A percentile compares a stretch with the other conserved stretches of the same genome.
Conservation (phyloP, 2,888 invertebrate genomes). For the Psylliodes chrysocephalus region DNA sequence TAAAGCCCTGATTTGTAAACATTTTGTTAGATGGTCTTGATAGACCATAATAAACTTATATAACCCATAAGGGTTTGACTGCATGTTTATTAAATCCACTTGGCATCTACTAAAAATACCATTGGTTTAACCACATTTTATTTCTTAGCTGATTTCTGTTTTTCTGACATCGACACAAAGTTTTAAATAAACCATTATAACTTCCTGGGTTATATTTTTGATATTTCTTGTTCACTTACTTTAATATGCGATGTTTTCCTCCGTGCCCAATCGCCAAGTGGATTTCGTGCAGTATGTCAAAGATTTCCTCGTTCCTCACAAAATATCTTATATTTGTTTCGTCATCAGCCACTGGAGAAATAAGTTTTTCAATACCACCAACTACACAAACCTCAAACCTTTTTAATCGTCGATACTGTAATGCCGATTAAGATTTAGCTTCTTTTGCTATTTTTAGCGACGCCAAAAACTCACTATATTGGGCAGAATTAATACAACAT, state of each 20-base stretch:
- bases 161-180: constrained; percentile 14
- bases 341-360: no score
- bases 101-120: constrained; percentile 22
- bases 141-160: constrained; percentile 1
- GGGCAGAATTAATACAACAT: no score
- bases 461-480: no score
- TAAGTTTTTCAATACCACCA: no score
- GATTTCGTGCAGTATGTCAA: no score
- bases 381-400: no score
- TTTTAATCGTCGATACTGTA: no score
- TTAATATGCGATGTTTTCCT: neutral
- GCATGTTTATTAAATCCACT: neutral
- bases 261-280: no score
- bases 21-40: constrained; percentile 46
- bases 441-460: no score
- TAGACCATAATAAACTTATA: constrained; percentile 43
- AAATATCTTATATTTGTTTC: no score
- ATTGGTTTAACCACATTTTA: constrained; percentile 28
- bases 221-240: constrained; percentile 4
- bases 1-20: constrained; percentile 42
- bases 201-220: constrained; percentile 28
- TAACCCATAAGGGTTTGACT: constrained; percentile 39
- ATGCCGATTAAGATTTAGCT: no score
- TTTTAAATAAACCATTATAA: constrained; percentile 23
- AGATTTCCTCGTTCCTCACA: no score